Evolutionary conservation across 35 echinoderm and acorn worm genomes (phyloP), one percentile per base, ranked within the genome.

Genomic region (Anneissia japonica): DNA sequence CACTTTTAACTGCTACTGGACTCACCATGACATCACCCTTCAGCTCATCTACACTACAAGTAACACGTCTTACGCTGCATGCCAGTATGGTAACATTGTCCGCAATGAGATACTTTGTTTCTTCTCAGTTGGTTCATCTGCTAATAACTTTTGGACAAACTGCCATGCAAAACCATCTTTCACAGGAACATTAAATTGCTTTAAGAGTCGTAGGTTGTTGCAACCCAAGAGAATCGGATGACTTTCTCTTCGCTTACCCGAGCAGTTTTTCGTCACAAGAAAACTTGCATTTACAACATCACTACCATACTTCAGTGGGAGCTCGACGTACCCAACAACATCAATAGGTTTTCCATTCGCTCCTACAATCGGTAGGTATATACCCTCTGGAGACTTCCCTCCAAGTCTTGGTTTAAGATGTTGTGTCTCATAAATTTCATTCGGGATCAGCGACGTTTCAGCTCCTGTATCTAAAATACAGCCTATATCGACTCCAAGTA

Each of bases 381-480:
- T 36, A 43, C 13, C 17, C 31, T 40, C 72, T 41, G 11, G 41
- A 36, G 39, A 4, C 72, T 39, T 37, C 39, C 23, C 28, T 36
- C 84, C 84, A 31, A 86, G 14, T 3, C 39, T 46, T 3, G 14
- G 12, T 46, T 78, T 29, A 26, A 86, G 4, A n/a, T n/a, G n/a
- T 26, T 86, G 0, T 75, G 46, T 32, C 7, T 85, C 32, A 75
- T 85, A 85, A 12, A 74, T 26, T 1, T 38, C 16, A 4, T 2
- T 6, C 12, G 83, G 56, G 31, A 75, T 35, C 1, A 85, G 41
- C 4, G 55, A 35, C 4, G 46, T 35, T 30, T 85, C 46, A 32
- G 46, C 46, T 16, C 83, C 83, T 29, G 46, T 85, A 30, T 85
- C 83, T 31, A 85, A 33, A 36, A 85, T 35, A 38, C 83, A 85